Conservation (phyloP, 2,888 invertebrate genomes). For the Lasioglossum villosulum region DNA sequence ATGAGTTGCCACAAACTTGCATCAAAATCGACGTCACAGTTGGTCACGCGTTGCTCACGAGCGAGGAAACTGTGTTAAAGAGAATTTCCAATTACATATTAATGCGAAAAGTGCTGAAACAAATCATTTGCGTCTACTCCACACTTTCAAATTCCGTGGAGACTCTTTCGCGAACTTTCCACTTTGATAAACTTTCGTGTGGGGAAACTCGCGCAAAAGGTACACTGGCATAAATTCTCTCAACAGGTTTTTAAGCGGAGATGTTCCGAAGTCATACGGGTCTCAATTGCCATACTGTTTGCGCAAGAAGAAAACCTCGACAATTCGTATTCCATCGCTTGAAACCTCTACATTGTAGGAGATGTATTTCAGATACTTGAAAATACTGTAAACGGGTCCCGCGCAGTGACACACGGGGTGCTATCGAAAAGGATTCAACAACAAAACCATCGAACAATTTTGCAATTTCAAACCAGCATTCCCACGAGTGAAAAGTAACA, state of each 20-base stretch:
- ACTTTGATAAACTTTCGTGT: neutral
- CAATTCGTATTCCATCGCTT: neutral
- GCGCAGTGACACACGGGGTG: neutral
- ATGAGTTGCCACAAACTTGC: neutral
- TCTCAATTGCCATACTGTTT: too few relatives aligned
- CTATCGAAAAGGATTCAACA: neutral
- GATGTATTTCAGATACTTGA: neutral
- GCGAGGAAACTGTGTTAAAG: neutral
- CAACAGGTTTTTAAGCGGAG: neutral
- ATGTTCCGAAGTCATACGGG: neutral
- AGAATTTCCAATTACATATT: conserved; percentile 4
- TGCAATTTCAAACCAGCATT: conserved; percentile 22
- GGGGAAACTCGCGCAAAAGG: neutral
- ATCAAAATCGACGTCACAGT: neutral
- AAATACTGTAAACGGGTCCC: neutral
- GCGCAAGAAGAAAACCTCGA: too few relatives aligned
- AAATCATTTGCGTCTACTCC: neutral
- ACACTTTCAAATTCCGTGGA: neutral
- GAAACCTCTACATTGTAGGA: neutral
- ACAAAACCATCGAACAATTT: conserved; percentile 13
- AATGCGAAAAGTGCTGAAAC: neutral
- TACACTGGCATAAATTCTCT: neutral
- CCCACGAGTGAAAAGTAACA: conserved; percentile 1
- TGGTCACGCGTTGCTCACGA: neutral
- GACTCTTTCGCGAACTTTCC: neutral